Base-by-base conservation (phyloP, 2,797 vertebrate species). In the Phyllotis vaccarum region DNA sequence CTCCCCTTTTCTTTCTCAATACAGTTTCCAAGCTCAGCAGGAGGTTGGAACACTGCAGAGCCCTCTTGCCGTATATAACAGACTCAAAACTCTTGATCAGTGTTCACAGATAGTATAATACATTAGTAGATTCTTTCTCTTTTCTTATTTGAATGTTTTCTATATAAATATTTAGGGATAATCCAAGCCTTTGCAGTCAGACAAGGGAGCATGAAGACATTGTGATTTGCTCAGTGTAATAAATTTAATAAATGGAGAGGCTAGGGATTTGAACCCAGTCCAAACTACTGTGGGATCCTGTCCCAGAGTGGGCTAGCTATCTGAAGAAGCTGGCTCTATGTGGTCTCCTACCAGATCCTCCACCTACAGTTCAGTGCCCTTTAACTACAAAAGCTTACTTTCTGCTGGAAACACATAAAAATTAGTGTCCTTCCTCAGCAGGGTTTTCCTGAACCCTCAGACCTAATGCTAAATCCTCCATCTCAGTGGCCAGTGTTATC, bases 81-180 rank as follows among this genome's bases (percentile, higher is more conserved):
- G 58, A 96, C 83, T 56, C 21, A 14, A 76, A 58, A 91, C 13
- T 89, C 75, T 66, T 52, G 46, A 56, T 90, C 29, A 54, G 21
- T 31, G 40, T 52, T 40, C 19, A 88, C 2, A 21, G 37, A 40
- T 72, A 82, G 75, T 81, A 87, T 58, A 78, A 56, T 56, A 60
- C n/a, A 86, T 62, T n/a, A 68, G 34, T 72, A 6, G 5, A 13
- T 89, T 10, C 34, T 95, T 92, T 34, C 19, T 62, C 4, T 94
- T 95, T 95, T 3, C 3, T 87, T 91, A 17, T 70, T 90, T 86
- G 43, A 94, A 89, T 82, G 16, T 29, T 82, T 86, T 85, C 4
- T 2, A 6, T 64, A 24, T 74, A 88, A 74, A 75, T 94, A 64
- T 78, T 91, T 85, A 80, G 54, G 49, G 22, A 31, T 76, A 34